Evolutionary conservation across 53 echinoderm and acorn worm species (phyloP).

Genomic region (Arbacia lixula): DNA sequence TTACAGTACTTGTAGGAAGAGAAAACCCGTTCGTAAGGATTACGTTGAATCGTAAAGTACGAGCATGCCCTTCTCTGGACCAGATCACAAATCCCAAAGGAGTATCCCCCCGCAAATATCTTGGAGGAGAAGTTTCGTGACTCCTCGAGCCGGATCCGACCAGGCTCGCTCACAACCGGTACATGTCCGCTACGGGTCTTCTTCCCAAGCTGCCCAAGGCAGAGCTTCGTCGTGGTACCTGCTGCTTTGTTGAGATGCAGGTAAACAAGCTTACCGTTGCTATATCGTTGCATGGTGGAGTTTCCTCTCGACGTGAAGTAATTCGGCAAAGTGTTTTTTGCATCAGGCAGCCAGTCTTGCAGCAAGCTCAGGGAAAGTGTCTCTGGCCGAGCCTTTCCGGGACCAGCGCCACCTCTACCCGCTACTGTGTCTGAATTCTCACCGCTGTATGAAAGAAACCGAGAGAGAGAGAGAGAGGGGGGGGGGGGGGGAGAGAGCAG

Average conservation of each 20-base stretch:
- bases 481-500: no score
- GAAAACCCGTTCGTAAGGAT: constrained; percentile 82
- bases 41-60: constrained; percentile 84
- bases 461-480: no score
- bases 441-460: no score
- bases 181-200: background rate
- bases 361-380: no score
- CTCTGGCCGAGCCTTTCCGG: no score
- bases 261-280: constrained; percentile 60
- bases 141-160: background rate
- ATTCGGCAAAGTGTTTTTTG: constrained; percentile 61
- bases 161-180: background rate
- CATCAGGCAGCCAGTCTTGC: constrained; percentile 57
- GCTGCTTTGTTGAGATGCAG: constrained; percentile 94
- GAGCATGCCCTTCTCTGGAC: constrained; percentile 61
- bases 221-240: constrained; percentile 80
- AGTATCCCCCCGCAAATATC: constrained; percentile 78
- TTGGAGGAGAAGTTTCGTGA: background rate
- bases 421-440: no score
- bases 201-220: constrained; percentile 54
- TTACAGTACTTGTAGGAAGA: constrained; percentile 86
- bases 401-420: no score
- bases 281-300: constrained; percentile 25
- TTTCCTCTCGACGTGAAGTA: constrained; percentile 63
- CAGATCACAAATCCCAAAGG: constrained; percentile 84